These are phyloP conservation scores for Aphaenogaster ashmeadi DNA, from an alignment of 1,140 invertebrate genomes.

Conservation along the genomic window DNA sequence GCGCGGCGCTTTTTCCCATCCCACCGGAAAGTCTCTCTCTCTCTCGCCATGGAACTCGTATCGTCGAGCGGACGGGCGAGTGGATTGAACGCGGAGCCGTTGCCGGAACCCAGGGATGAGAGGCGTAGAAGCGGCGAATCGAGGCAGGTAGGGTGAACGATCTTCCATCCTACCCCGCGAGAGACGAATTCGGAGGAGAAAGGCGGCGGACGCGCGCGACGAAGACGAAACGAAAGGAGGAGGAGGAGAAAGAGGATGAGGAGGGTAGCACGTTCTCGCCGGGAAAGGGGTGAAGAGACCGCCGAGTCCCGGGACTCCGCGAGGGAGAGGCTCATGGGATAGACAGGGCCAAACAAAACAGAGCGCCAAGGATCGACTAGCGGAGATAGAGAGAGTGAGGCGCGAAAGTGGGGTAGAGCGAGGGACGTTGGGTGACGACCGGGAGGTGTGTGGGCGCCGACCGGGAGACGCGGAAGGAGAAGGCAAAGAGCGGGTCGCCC, in stretches of 20 bases:
- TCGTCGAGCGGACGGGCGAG: constrained; percentile 55
- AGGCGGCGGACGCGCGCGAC: constrained; percentile 28
- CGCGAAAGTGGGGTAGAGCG: constrained; percentile 21
- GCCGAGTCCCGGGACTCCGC: constrained; percentile 72
- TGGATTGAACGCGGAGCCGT: constrained; percentile 52
- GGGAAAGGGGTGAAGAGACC: constrained; percentile 68
- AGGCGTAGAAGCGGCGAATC: constrained; percentile 60
- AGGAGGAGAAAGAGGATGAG: neutral
- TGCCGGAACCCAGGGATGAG: constrained; percentile 56
- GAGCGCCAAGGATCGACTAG: constrained; percentile 46
- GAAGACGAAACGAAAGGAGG: constrained; percentile 27
- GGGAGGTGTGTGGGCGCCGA: constrained; percentile 23
- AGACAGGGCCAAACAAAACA: constrained; percentile 58
- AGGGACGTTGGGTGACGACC: constrained; percentile 35
- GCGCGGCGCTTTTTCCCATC: constrained; percentile 4
- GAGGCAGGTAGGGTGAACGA: constrained; percentile 62
- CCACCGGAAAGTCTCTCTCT: constrained; percentile 21
- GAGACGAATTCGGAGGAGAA: constrained; percentile 60
- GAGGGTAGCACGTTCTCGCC: constrained; percentile 40
- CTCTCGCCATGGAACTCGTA: constrained; percentile 45
- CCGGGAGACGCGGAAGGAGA: constrained; percentile 42
- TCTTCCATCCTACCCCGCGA: constrained; percentile 39
- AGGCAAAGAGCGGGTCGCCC: constrained; percentile 69
- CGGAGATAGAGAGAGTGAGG: constrained; percentile 33
- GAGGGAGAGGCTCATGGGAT: constrained; percentile 60